phyloP scores from a whole-genome alignment of 1,140 invertebrate genomes.

The Tetraneura akinire region DNA sequence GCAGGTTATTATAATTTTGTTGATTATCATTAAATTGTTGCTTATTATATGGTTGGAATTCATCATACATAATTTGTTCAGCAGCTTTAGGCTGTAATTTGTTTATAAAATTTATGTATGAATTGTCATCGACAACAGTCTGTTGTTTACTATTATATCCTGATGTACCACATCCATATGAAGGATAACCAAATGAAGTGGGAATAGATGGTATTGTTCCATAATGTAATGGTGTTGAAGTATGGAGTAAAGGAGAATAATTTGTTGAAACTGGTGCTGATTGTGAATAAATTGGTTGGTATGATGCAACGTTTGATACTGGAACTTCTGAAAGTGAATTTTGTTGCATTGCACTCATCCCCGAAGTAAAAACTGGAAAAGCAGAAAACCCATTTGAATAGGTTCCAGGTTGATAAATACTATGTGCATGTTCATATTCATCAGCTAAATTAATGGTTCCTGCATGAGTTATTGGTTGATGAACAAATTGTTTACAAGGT shows the following conservation, averaged over 20 bases:
- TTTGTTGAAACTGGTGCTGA: neutral
- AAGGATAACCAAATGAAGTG: conserved; percentile 15
- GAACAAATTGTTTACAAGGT: neutral
- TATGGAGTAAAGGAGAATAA: neutral
- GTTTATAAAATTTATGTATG: neutral
- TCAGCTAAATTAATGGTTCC: conserved; percentile 28
- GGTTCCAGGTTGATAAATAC: neutral
- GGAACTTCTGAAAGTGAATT: neutral
- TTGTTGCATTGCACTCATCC: neutral
- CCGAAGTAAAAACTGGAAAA: neutral
- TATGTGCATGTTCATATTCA: conserved; percentile 36
- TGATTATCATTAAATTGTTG: conserved; percentile 7
- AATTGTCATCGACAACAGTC: neutral
- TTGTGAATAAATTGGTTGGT: neutral
- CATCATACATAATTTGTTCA: conserved; percentile 23
- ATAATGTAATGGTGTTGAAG: neutral
- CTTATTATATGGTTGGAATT: neutral
- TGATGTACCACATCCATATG: neutral
- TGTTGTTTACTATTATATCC: neutral
- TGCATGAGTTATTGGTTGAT: neutral
- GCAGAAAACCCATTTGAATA: neutral
- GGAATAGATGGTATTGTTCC: neutral
- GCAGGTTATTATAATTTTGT: neutral
- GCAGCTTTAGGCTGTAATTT: conserved; percentile 2
- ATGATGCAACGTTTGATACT: neutral